Evolutionary conservation across 2,888 invertebrate species (phyloP).

Genomic region (Lydus trimaculatus): DNA sequence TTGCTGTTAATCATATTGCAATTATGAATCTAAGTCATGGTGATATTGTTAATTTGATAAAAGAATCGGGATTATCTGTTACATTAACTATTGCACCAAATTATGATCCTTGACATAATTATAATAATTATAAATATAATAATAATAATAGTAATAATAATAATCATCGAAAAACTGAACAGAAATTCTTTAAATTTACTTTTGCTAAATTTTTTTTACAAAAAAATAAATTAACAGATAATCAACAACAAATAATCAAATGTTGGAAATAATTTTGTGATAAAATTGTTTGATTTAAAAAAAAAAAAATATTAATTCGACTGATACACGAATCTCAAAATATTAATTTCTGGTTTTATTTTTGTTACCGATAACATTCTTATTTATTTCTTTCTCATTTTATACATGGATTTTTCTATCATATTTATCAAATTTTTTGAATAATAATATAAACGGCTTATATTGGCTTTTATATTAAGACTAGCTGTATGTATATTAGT

Average conservation of each 20-base stretch:
- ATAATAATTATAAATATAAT: conserved; percentile 19
- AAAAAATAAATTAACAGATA: not conserved
- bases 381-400: conserved; percentile 4
- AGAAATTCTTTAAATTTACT: not conserved
- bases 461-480: conserved; percentile 10
- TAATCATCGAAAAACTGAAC: not conserved
- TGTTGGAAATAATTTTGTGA: conserved; percentile 8
- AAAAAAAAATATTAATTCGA: not conserved
- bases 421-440: not conserved
- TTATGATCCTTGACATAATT: conserved; percentile 60
- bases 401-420: not conserved
- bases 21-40: conserved; percentile 94
- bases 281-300: not conserved
- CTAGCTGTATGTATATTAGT: not conserved
- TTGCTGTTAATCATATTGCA: conserved; percentile 93
- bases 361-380: conserved; percentile 4
- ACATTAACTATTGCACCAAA: conserved; percentile 80
- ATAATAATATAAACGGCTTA: not conserved
- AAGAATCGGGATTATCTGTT: conserved; percentile 92
- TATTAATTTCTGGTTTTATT: not conserved
- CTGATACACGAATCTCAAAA: not conserved
- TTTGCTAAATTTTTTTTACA: conserved; percentile 1
- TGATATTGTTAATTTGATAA: conserved; percentile 96
- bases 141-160: not conserved
- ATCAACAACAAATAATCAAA: conserved; percentile 4